These are phyloP conservation scores for Alauda arvensis DNA, from an alignment of 2,797 vertebrate genomes.

Conservation along the genomic window DNA sequence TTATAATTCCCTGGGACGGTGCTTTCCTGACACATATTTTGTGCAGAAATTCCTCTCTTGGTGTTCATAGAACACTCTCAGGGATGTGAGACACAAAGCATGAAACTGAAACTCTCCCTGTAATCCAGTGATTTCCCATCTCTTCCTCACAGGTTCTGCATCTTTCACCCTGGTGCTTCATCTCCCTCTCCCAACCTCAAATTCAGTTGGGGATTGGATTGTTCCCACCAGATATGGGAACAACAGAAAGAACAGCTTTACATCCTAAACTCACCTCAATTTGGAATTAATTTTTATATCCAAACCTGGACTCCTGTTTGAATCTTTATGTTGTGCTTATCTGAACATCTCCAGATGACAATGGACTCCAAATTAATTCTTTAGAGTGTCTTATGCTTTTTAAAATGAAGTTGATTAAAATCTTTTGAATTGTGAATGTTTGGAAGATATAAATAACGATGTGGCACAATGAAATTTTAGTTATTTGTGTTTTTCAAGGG, in stretches of 20 bases:
- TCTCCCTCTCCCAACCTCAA: neutral
- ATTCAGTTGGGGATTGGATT: neutral
- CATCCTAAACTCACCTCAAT: neutral
- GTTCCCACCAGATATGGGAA: neutral
- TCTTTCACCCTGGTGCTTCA: neutral
- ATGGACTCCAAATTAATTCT: neutral
- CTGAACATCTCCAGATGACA: neutral
- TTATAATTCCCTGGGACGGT: rapidly evolving
- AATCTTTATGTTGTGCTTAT: neutral
- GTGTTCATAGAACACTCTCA: neutral
- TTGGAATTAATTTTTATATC: neutral
- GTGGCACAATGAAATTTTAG: neutral
- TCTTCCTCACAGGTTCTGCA: neutral
- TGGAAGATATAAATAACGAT: neutral
- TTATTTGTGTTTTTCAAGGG: neutral
- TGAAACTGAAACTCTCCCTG: neutral
- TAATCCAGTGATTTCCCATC: neutral
- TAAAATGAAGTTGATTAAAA: neutral
- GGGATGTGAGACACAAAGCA: neutral
- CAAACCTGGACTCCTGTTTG: neutral
- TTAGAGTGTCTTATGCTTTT: neutral
- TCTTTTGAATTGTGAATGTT: neutral
- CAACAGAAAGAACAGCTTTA: neutral
- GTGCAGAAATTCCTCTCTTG: neutral
- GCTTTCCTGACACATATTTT: neutral